Evolutionary conservation across 1,140 invertebrate genomes (phyloP).

Genomic region (Harpegnathos saltator): DNA sequence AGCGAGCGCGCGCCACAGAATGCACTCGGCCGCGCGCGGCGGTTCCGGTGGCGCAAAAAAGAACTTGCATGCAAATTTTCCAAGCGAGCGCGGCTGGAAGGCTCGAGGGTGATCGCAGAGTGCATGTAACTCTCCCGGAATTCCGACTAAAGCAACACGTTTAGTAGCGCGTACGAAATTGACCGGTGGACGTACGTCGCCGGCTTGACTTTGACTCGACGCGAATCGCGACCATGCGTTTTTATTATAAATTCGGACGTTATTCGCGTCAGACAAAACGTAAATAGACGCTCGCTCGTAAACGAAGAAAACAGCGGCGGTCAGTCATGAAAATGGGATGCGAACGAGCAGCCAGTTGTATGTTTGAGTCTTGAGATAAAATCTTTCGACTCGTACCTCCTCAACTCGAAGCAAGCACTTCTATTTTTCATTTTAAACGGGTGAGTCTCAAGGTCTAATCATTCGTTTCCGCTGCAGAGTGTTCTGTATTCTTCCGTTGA

Average conservation of each 20-base stretch:
- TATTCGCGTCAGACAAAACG: slow-evolving; percentile 10
- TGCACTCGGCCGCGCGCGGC: slow-evolving; percentile 21
- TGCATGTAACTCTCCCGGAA: slow-evolving; percentile 55
- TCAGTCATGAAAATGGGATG: not conserved
- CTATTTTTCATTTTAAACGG: no score
- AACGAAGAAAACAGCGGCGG: not conserved
- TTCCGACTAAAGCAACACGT: slow-evolving; percentile 52
- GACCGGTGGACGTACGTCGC: not conserved
- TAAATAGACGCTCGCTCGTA: not conserved
- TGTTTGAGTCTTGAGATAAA: not conserved
- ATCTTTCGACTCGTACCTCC: no score
- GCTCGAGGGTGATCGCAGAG: slow-evolving; percentile 46
- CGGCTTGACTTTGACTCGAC: not conserved
- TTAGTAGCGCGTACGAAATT: slow-evolving; percentile 35
- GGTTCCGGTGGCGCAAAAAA: slow-evolving; percentile 38
- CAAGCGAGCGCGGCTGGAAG: slow-evolving; percentile 19
- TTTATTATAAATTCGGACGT: slow-evolving; percentile 49
- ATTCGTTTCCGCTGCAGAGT: not conserved
- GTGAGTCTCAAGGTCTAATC: not conserved
- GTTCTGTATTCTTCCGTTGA: no score
- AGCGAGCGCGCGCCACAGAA: not conserved
- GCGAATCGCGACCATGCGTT: not conserved
- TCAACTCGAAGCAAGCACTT: no score
- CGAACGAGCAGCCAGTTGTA: not conserved
- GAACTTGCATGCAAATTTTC: slow-evolving; percentile 53